Evolutionary conservation across 2,888 invertebrate genomes (phyloP).

Genomic region (Volucella inanis): DNA sequence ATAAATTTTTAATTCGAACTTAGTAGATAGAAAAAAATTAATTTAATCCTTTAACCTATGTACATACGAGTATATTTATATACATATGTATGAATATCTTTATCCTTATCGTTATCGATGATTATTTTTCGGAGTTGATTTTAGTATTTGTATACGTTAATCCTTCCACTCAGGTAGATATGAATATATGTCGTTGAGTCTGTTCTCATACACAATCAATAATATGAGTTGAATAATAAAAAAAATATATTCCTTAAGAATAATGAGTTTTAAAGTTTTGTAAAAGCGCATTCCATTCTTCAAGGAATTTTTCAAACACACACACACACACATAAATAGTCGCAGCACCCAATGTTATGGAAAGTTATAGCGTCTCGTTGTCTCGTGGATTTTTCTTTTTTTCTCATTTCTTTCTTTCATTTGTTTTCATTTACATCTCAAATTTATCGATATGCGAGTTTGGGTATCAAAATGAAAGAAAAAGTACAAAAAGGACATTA

Average conservation of each 20-base stretch:
- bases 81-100: neutral
- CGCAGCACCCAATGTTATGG: neutral
- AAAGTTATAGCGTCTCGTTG: neutral
- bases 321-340: neutral
- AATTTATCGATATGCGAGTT: neutral
- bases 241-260: slow-evolving; percentile 12
- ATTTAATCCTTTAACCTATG: slow-evolving; percentile 1
- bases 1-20: slow-evolving; percentile 74
- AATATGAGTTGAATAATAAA: neutral
- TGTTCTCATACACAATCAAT: slow-evolving; percentile 3
- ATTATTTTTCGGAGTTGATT: neutral
- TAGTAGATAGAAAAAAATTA: slow-evolving; percentile 21
- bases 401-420: slow-evolving; percentile 9
- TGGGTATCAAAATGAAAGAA: too few relatives aligned
- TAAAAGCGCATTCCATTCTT: slow-evolving; percentile 34
- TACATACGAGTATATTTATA: too few relatives aligned
- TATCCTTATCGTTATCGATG: slow-evolving; percentile 16
- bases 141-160: neutral
- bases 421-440: slow-evolving; percentile 18
- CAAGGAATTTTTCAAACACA: slow-evolving; percentile 1
- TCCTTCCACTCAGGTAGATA: slow-evolving; percentile 10
- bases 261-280: slow-evolving; percentile 19
- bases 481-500: slow-evolving; percentile 4
- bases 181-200: slow-evolving; percentile 11
- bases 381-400: neutral